Evolutionary conservation across 2,113 vertebrate species (phyloP), one percentile per base, ranked within the genome.

Genomic region (Takifugu flavidus): DNA sequence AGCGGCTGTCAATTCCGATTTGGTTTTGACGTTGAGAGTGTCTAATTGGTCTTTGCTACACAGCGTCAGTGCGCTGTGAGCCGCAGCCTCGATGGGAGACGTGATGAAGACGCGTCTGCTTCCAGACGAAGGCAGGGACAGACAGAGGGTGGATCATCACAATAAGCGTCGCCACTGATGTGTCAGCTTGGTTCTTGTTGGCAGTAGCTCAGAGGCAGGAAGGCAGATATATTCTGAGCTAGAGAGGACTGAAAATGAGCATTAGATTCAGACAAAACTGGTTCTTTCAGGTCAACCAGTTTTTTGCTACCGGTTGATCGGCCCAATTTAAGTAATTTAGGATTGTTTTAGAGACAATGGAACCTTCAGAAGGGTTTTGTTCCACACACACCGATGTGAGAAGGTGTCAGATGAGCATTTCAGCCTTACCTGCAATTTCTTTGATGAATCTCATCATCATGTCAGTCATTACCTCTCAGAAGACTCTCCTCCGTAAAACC

Each of bases 11-110:
- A 75, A 59, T 75, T 80, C 67, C 70, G 78, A 81, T 71, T 56
- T 58, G 53, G 65, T 13, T 56, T 59, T 53, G 66, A 4, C 51
- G 25, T 20, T 29, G 56, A 67, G 62, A 72, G 58, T 2, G 29
- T 59, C 58, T 86, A 82, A 88, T 89, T 88, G 84, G 82, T 75
- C 68, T 74, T 72, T 70, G 79, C 65, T 75, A 59, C 58, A 0
- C 26, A 26, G 53, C 39, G 25, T 60, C 77, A 67, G 76, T 31
- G 20, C 29, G 77, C 49, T 47, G 58, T 14, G 49, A 62, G 68
- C 75, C 43, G 42, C 3, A 55, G 59, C 44, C 74, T 54, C 1
- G 27, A 59, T 64, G 77, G 75, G 60, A 61, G 62, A 15, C 65
- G 69, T 79, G 79, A 27, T 72, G 54, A 67, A 76, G 53, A 63